Base-by-base conservation (phyloP, 2,113 vertebrate genomes). In the Oxyruncus cristatus region DNA sequence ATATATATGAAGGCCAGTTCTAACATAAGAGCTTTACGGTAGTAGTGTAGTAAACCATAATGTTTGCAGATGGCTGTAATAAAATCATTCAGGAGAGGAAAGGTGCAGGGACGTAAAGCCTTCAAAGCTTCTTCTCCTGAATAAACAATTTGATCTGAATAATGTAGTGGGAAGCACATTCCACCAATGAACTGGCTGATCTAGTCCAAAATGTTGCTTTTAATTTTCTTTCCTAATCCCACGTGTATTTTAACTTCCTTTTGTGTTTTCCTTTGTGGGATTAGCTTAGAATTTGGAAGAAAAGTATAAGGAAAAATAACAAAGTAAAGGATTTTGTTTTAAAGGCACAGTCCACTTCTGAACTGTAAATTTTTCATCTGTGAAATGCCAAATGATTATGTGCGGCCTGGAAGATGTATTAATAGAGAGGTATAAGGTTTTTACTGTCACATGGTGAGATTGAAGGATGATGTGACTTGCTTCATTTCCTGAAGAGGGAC, bases 51-150 rank as follows among this genome's bases (percentile, higher is more conserved):
- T 97, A 97, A 98, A 96, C 97, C 97, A 96, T 97, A 98, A 97
- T 97, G 97, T 97, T 97, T 98, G 97, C 96, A 97, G 98, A 98
- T 98, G 96, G 92, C 97, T 96, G 96, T 96, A 97, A 97, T 98
- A 97, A 98, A 96, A 97, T 96, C 96, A 97, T 97, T 97, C 97
- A 98, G 97, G 96, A 96, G 97, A 97, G 95, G 94, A 97, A 97
- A 98, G 96, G 97, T 98, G 95, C 87, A 93, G 92, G 94, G 84
- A 96, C 2, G 28, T 94, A 97, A 97, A 97, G 96, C 96, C 95
- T 98, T 97, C 93, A 96, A 93, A 96, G 96, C 91, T 95, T 90
- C 97, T 97, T 91, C 92, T 96, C 94, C 92, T 95, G 94, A 95
- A 96, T 82, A 96, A 95, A 97, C 95, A 96, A 93, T 93, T 92